These are phyloP conservation scores for Pedicia rivosa DNA, from an alignment of 2,888 invertebrate species.

Conservation along the genomic window DNA sequence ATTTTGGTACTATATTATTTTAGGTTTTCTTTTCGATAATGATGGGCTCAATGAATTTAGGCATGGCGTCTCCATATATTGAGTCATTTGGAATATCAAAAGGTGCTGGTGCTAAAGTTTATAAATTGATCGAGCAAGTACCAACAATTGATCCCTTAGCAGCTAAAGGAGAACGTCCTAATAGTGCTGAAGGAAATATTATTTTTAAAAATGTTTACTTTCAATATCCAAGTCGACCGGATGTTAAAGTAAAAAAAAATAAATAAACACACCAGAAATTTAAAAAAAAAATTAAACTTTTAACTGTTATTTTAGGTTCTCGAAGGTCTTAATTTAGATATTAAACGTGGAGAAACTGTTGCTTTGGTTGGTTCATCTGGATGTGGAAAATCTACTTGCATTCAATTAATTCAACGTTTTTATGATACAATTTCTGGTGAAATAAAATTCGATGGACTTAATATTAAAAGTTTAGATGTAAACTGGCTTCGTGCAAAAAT, in stretches of 20 bases:
- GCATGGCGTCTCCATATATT: constrained; percentile 59
- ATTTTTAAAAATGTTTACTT: constrained; percentile 51
- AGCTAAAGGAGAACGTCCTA: constrained; percentile 38
- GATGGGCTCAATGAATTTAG: constrained; percentile 36
- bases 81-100: constrained; percentile 55
- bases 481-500: constrained; percentile 51
- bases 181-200: constrained; percentile 41
- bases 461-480: constrained; percentile 47
- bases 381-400: constrained; percentile 58
- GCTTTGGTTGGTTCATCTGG: constrained; percentile 51
- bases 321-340: constrained; percentile 40
- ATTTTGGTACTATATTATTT: too few species aligned
- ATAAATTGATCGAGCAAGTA: constrained; percentile 48
- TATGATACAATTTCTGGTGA: constrained; percentile 36
- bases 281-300: too few species aligned
- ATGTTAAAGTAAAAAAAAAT: too few species aligned
- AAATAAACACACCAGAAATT: too few species aligned
- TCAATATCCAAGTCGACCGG: constrained; percentile 56
- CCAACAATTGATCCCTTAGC: constrained; percentile 54
- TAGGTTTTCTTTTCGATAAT: constrained; percentile 8
- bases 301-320: too few species aligned
- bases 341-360: constrained; percentile 42
- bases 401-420: constrained; percentile 51
- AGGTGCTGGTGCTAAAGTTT: constrained; percentile 57
- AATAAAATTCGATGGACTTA: constrained; percentile 30